phyloP scores from a whole-genome alignment of 1,140 invertebrate species.

The Drosophila mayri region DNA sequence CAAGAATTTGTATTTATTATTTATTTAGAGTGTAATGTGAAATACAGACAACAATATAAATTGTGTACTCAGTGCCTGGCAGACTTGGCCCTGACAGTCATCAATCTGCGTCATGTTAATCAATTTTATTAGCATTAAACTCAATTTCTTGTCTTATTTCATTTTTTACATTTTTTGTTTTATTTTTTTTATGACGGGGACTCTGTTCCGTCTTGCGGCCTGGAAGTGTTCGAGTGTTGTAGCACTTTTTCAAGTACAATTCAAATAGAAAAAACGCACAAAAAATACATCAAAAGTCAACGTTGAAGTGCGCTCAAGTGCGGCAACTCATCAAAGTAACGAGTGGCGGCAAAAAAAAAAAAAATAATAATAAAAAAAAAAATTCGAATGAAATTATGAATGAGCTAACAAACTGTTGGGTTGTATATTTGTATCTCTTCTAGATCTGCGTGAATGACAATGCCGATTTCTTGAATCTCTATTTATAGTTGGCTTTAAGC shows the following conservation, averaged over 20 bases:
- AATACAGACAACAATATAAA: constrained; percentile 13
- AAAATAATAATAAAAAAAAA: too few species aligned
- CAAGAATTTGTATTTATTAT: too few species aligned
- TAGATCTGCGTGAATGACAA: constrained; percentile 66
- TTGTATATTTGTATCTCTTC: constrained; percentile 52
- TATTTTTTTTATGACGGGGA: constrained; percentile 10
- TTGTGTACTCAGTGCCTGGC: constrained; percentile 43
- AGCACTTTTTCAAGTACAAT: constrained; percentile 76
- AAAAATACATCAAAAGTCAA: constrained; percentile 70
- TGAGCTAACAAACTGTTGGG: constrained; percentile 54
- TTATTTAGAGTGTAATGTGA: not conserved
- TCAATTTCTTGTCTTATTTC: constrained; percentile 19
- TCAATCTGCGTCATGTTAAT: constrained; percentile 75
- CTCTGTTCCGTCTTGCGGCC: constrained; percentile 64
- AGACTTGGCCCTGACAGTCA: constrained; percentile 66
- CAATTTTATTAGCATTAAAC: constrained; percentile 75
- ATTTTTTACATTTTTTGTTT: constrained; percentile 29
- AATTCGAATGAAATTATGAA: constrained; percentile 65
- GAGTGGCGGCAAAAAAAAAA: constrained; percentile 9
- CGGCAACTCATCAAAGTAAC: constrained; percentile 77
- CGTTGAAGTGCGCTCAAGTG: constrained; percentile 69
- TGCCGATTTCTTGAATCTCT: constrained; percentile 66
- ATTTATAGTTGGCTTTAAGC: constrained; percentile 35
- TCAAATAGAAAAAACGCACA: constrained; percentile 42
- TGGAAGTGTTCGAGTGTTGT: constrained; percentile 57